Conservation (phyloP, 2,113 vertebrate genomes). For the Psilopogon haemacephalus region DNA sequence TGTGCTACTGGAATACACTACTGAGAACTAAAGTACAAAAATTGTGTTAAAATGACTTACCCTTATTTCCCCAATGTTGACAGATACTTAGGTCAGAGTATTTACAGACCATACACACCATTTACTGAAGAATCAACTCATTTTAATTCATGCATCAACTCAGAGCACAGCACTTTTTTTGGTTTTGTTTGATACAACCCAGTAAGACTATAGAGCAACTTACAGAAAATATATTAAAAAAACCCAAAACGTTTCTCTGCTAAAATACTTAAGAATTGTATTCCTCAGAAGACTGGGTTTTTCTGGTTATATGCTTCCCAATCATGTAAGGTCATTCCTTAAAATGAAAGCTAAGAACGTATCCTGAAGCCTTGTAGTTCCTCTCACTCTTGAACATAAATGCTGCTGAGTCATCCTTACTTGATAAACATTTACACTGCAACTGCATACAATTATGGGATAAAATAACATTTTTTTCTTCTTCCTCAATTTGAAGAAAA, state of each 20-base stretch:
- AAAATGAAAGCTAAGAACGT: not conserved
- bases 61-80: not conserved
- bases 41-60: not conserved
- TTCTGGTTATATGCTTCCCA: not conserved
- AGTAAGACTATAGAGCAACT: not conserved
- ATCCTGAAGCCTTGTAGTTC: not conserved
- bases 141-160: not conserved
- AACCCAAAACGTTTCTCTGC: not conserved
- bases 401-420: constrained; percentile 56
- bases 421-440: not conserved
- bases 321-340: not conserved
- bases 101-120: not conserved
- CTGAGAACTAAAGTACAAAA: not conserved
- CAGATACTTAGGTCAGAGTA: not conserved
- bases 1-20: not conserved
- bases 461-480: not conserved
- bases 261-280: not conserved
- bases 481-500: not conserved
- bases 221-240: not conserved
- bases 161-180: not conserved
- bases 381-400: not conserved
- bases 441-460: not conserved
- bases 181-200: not conserved
- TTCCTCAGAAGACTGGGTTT: not conserved
- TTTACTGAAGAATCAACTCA: not conserved